Base-by-base conservation (phyloP, 2,888 invertebrate species). In the Zhengitettix transpicula region DNA sequence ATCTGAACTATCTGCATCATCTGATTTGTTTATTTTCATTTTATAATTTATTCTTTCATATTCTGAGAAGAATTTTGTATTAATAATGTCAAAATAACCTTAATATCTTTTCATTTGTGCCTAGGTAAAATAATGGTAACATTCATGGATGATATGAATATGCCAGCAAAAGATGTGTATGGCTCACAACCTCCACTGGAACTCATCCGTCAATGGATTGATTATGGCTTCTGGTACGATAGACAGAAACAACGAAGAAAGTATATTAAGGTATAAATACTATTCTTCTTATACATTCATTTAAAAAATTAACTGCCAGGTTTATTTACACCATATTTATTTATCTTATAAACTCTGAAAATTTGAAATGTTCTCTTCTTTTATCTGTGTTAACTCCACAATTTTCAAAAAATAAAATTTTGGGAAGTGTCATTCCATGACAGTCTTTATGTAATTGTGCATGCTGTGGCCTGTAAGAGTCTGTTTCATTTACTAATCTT, bases 81-180 rank as follows among this genome's bases (percentile, higher is more conserved):
- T 28, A 28, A 28, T 7, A 28, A 28, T 5, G 28, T 28, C 7
- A 28, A 28, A 28, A 28, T 28, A 28, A 28, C 7, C n/a, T 28
- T 28, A 28, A 28, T 5, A 28, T 28, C 28, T 28, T 28, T 47
- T 47, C 47, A 14, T n/a, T 57, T 40, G 10, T 63, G 73, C 9
- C 72, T 72, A 41, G 67, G 75, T 41, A 93, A 91, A 75, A 84
- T 78, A 65, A 82, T 94, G 81, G 81, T 93, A 61, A 81, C 87
- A 10, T 92, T 91, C 71, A 81, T 94, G 82, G 94, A 94, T 71
- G 93, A 94, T 71, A 84, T 94, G 67, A 93, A 93, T 75, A 92
- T 93, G 91, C 93, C 93, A 0, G 87, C 87, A 10, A 87, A 89
- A 65, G 93, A 94, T 69, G 80, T 80, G 14, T 93, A 89, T 69